Evolutionary conservation across 2,113 vertebrate genomes (phyloP).

Genomic region (Struthidea cinerea): DNA sequence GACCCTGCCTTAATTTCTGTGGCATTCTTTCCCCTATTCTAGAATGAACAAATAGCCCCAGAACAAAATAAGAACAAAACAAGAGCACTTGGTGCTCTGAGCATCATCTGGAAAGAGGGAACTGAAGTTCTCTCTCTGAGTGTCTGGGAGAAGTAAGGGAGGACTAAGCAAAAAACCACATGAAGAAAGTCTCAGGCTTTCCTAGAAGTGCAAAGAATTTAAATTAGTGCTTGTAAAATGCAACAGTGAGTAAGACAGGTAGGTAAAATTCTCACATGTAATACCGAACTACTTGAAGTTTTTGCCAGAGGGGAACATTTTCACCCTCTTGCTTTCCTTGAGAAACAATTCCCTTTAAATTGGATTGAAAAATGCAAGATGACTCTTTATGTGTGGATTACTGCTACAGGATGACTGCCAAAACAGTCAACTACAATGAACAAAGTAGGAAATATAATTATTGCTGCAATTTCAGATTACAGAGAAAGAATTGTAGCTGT

Average conservation of each 20-base stretch:
- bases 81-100: not conserved
- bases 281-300: slow-evolving; percentile 11
- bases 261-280: slow-evolving; percentile 5
- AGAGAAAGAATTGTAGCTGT: slow-evolving; percentile 3
- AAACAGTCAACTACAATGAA: slow-evolving; percentile 34
- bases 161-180: not conserved
- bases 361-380: slow-evolving; percentile 49
- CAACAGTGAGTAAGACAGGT: not conserved
- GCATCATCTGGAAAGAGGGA: not conserved
- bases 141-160: not conserved
- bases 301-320: slow-evolving; percentile 30
- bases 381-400: slow-evolving; percentile 43
- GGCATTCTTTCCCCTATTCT: not conserved
- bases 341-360: slow-evolving; percentile 52
- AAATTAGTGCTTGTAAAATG: slow-evolving; percentile 49
- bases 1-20: not conserved
- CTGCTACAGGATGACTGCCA: slow-evolving; percentile 47
- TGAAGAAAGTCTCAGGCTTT: not conserved
- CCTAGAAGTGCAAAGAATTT: slow-evolving; percentile 7
- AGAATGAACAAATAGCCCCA: not conserved
- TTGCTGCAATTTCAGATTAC: slow-evolving; percentile 49
- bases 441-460: slow-evolving; percentile 55
- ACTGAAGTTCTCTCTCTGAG: not conserved
- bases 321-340: slow-evolving; percentile 34
- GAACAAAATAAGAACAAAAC: not conserved